A percentile compares a stretch with the other conserved stretches of the same genome.
Conservation (phyloP, 2,888 invertebrate species). For the Tricholauxania praeusta region DNA sequence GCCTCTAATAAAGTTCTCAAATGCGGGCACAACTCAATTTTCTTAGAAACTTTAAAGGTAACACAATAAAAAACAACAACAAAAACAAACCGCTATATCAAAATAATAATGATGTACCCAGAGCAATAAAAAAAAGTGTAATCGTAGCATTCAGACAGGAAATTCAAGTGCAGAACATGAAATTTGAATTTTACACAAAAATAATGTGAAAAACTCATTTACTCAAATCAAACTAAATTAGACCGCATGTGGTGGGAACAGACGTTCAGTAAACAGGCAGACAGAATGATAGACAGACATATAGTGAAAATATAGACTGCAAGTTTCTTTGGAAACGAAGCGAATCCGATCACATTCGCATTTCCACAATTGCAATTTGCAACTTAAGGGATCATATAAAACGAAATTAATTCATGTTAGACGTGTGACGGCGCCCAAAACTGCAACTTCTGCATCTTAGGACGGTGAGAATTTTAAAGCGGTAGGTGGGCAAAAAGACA, state of each 20-base stretch:
- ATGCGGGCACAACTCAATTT: constrained; percentile 5
- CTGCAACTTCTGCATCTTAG: background rate
- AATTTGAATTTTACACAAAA: constrained; percentile 10
- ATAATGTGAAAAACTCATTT: background rate
- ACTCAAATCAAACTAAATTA: too few relatives aligned
- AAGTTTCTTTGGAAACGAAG: constrained; percentile 29
- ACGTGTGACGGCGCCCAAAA: background rate
- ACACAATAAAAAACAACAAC: too few relatives aligned
- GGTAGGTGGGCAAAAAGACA: too few relatives aligned
- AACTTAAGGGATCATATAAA: constrained; percentile 28
- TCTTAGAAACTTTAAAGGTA: background rate
- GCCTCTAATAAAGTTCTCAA: constrained; percentile 8
- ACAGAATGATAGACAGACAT: background rate
- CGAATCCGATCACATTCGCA: constrained; percentile 22
- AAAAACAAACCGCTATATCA: background rate
- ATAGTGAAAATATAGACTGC: background rate
- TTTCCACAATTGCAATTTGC: constrained; percentile 28
- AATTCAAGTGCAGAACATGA: constrained; percentile 25
- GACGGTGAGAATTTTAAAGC: background rate
- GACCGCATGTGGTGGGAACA: too few relatives aligned
- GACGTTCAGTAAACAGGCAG: background rate
- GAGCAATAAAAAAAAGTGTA: background rate
- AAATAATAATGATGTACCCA: background rate
- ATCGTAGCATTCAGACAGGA: background rate
- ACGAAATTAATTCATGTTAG: constrained; percentile 26